Conservation (phyloP, 2,888 invertebrate genomes). For the Conops quadrifasciatus region DNA sequence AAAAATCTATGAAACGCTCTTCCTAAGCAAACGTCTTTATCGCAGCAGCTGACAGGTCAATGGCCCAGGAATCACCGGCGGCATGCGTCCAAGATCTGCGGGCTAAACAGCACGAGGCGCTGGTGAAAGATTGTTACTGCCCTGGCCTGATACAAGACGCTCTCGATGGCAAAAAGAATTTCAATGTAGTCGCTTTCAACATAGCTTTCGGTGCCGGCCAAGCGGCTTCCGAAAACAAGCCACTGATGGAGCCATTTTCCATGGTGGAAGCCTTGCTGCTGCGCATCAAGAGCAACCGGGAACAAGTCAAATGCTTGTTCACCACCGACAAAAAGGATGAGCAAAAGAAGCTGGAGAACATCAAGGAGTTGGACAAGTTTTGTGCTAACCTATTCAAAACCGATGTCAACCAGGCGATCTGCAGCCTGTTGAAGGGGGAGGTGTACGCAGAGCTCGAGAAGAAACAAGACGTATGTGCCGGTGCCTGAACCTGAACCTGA, state of each 20-base stretch:
- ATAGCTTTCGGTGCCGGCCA: conserved; percentile 42
- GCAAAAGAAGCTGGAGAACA: background rate
- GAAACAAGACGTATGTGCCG: conserved; percentile 19
- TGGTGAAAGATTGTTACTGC: conserved; percentile 49
- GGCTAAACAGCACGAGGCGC: conserved; percentile 39
- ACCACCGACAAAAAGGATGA: background rate
- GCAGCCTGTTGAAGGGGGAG: conserved; percentile 41
- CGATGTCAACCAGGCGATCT: conserved; percentile 49
- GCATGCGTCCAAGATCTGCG: conserved; percentile 18
- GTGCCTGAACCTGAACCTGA: too few relatives aligned
- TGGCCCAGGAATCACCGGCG: background rate
- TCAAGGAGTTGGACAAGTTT: conserved; percentile 43
- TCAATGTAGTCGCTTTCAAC: conserved; percentile 48
- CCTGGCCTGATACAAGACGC: conserved; percentile 53
- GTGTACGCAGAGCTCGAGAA: conserved; percentile 27
- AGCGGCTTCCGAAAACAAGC: conserved; percentile 39
- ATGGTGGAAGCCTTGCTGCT: conserved; percentile 54
- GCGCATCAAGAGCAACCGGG: conserved; percentile 51
- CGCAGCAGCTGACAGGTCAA: background rate
- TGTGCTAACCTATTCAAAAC: conserved; percentile 44
- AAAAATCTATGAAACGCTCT: too few relatives aligned
- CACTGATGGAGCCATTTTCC: conserved; percentile 50
- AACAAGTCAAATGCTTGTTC: conserved; percentile 19
- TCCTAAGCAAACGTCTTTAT: background rate
- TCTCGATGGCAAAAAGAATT: conserved; percentile 47